A percentile compares a stretch with the other conserved stretches of the same genome.
Conservation (phyloP, 30 jellyfish, hydroid and myxozoan species). For the Hydractinia symbiolongicarpus region DNA sequence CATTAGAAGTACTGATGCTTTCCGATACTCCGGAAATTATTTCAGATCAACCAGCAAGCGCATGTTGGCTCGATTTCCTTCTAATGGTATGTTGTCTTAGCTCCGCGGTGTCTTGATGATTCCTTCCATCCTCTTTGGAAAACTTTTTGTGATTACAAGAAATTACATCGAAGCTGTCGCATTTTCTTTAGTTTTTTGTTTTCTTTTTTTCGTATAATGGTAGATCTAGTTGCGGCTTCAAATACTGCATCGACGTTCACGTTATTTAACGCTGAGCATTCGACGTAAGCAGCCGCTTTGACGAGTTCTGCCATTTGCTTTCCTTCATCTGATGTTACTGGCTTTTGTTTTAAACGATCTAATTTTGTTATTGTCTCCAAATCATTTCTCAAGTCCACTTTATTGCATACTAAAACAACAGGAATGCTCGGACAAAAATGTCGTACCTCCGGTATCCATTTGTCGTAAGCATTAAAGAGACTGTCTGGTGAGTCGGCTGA, state of each 20-base stretch:
- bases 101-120: too few relatives aligned
- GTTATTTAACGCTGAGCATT: conserved; percentile 83
- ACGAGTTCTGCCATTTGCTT: conserved; percentile 63
- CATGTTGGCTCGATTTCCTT: too few relatives aligned
- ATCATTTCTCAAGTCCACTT: conserved; percentile 84
- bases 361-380: conserved; percentile 66
- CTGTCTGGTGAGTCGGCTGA: conserved; percentile 90
- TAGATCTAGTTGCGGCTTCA: conserved; percentile 84
- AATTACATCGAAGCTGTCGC: conserved; percentile 32
- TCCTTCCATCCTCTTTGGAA: too few relatives aligned
- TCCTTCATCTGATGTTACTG: conserved; percentile 81
- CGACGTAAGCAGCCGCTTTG: conserved; percentile 82
- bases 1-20: too few relatives aligned
- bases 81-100: too few relatives aligned
- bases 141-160: background rate
- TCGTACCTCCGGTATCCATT: conserved; percentile 98
- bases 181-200: conserved; percentile 39
- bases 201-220: conserved; percentile 71
- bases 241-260: conserved; percentile 83
- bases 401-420: conserved; percentile 83
- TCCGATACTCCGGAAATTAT: too few relatives aligned
- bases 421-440: conserved; percentile 99
- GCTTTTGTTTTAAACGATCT: conserved; percentile 79
- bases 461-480: conserved; percentile 85
- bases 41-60: too few relatives aligned